Base-by-base conservation (phyloP, 2,113 vertebrate species). In the Orycteropus afer region DNA sequence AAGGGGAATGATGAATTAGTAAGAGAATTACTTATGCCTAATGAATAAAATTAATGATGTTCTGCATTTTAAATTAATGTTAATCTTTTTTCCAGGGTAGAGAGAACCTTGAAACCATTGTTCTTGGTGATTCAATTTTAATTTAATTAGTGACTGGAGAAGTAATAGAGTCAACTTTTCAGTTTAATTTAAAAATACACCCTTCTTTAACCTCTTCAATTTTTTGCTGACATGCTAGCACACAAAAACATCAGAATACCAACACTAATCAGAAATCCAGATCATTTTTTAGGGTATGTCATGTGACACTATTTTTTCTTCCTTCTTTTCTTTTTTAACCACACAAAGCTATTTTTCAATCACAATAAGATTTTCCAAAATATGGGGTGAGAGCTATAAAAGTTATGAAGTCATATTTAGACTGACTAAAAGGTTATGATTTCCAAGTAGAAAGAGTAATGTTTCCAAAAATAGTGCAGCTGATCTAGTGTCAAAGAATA, bases 351-450 rank as follows among this genome's bases (percentile, higher is more conserved):
- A 95, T 96, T 98, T 97, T 96, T 74, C 37, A 97, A 97, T 92
- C 79, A 97, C 97, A 97, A 94, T 88, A 95, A 95, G 82, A 11
- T 74, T 98, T 94, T 97, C 69, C 55, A 94, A 94, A 97, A 93
- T 97, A 95, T 76, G 34, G 92, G 45, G 76, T 96, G 1, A 95
- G 98, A 96, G 78, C 92, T 96, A 94, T 97, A 97, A 98, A 98
- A 97, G 65, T 90, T 92, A 98, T 98, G 98, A 98, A 97, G 95
- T 97, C 96, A 98, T 97, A 96, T 96, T 98, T 97, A 98, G 97
- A 97, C 97, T 97, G 71, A 83, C 88, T 96, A 96, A 98, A 84
- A 93, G 96, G 91, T 97, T 97, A 78, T 96, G 97, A 97, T 98
- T 98, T 98, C 93, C 92, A 98, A 98, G 96, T 73, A 95, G 78